These are phyloP conservation scores for Sandelia bainsii DNA, from an alignment of 2,797 vertebrate genomes.

Conservation along the genomic window DNA sequence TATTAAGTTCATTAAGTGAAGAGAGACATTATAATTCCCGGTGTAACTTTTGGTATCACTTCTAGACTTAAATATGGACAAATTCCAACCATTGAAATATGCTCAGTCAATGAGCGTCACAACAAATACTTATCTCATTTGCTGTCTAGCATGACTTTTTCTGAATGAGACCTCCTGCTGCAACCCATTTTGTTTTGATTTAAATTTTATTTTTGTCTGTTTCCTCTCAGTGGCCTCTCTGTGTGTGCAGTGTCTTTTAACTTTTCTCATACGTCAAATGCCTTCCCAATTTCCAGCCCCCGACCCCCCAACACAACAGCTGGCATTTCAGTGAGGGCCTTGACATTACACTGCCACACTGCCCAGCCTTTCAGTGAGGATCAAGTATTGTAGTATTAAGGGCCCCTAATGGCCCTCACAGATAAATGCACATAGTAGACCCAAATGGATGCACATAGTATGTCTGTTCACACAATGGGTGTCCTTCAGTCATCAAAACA, in stretches of 20 bases:
- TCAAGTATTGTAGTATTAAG: constrained; percentile 68
- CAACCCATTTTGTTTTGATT: constrained; percentile 16
- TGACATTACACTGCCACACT: constrained; percentile 62
- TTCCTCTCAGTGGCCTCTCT: constrained; percentile 29
- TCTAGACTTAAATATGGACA: neutral
- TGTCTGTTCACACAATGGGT: constrained; percentile 19
- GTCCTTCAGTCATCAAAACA: constrained; percentile 12
- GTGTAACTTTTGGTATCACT: constrained; percentile 4
- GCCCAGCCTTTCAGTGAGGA: constrained; percentile 59
- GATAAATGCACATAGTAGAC: constrained; percentile 50
- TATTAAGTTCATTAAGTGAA: constrained; percentile 24
- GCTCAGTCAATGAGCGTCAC: too few species aligned
- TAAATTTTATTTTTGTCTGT: neutral
- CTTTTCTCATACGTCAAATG: constrained; percentile 71
- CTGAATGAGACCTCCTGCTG: neutral
- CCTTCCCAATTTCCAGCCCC: constrained; percentile 52
- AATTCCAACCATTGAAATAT: constrained; percentile 5
- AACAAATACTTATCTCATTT: neutral
- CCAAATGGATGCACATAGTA: constrained; percentile 32
- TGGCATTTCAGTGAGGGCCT: constrained; percentile 71
- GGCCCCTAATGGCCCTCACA: constrained; percentile 65
- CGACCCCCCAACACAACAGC: constrained; percentile 78
- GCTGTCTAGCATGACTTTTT: too few species aligned
- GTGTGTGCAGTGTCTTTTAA: constrained; percentile 55
- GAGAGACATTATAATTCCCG: constrained; percentile 26